Evolutionary conservation across 2,113 vertebrate species (phyloP).

Genomic region (Dipodomys merriami): DNA sequence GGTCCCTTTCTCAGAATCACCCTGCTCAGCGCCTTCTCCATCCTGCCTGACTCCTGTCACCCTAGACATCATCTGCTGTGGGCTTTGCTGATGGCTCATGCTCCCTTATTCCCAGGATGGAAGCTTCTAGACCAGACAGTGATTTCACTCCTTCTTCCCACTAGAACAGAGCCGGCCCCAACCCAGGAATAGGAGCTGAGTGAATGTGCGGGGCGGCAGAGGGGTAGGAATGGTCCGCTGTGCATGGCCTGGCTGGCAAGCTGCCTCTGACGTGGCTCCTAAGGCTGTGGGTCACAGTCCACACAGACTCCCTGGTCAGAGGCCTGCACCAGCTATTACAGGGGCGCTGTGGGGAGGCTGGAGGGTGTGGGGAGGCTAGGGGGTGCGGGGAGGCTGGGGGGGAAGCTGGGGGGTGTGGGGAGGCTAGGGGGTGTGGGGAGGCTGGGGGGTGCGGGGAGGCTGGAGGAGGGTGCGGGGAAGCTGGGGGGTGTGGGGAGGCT

Average conservation of each 20-base stretch:
- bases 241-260: background rate
- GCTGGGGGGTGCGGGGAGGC: too few relatives aligned
- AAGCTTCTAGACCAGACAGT: background rate
- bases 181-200: background rate
- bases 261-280: background rate
- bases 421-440: too few relatives aligned
- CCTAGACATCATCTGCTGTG: background rate
- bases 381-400: too few relatives aligned
- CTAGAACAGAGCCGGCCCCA: background rate
- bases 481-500: too few relatives aligned
- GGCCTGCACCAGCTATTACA: too few relatives aligned
- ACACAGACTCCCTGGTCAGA: background rate
- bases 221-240: background rate
- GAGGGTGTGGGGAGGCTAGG: too few relatives aligned
- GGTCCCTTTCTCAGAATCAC: background rate
- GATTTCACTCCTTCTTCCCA: background rate
- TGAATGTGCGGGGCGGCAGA: too few relatives aligned
- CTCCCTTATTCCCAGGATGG: background rate
- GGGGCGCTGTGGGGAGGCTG: too few relatives aligned
- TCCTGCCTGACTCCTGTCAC: background rate
- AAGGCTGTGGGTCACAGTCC: background rate
- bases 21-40: background rate
- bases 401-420: too few relatives aligned
- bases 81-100: background rate
- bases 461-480: too few relatives aligned